Base-by-base conservation (phyloP, 1,140 invertebrate genomes). In the Drosophila ercepeae region DNA sequence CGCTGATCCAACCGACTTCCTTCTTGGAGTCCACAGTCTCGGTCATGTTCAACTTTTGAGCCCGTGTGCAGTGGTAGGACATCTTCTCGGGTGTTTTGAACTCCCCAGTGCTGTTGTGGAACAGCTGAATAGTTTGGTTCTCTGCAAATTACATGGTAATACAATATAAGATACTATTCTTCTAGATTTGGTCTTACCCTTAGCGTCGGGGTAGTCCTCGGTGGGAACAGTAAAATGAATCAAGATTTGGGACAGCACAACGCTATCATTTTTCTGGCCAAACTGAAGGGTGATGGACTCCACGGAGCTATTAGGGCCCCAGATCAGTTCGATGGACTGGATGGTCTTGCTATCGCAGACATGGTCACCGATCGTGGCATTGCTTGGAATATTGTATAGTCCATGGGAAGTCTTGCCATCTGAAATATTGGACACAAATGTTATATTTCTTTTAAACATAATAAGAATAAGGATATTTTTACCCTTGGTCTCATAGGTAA, bases 51-150 rank as follows among this genome's bases (percentile, higher is more conserved):
- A 95, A 89, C 11, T 69, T 91, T 57, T 94, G 93, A 27, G 92
- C 76, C 23, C 93, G 92, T 6, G 92, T 75, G 90, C 95, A 96
- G 51, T 94, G 93, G 90, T 96, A 96, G 0, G 95, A 96, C 68
- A 94, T 93, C 21, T 91, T 91, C 19, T 94, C 65, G 2, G 93
- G 92, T 11, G 93, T 93, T 41, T 77, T 89, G 78, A 94, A 95
- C 45, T 91, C 78, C 14, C 75, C 78, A 32, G 39, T 41, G 29
- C 72, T 78, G 48, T 79, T 76, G 68, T 94, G 92, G 41, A 92
- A 82, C 41, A 94, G 65, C 18, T 92, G 90, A 5, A 94, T 60
- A 0, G 92, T 82, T 48, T 77, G 65, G 57, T 92, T 93, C 36
- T 78, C 92, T 93, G 84, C 29, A 90, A 75, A 32, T 32, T 2